Evolutionary conservation across 2,797 vertebrate genomes (phyloP).

Genomic region (Rhynchonycteris naso): DNA sequence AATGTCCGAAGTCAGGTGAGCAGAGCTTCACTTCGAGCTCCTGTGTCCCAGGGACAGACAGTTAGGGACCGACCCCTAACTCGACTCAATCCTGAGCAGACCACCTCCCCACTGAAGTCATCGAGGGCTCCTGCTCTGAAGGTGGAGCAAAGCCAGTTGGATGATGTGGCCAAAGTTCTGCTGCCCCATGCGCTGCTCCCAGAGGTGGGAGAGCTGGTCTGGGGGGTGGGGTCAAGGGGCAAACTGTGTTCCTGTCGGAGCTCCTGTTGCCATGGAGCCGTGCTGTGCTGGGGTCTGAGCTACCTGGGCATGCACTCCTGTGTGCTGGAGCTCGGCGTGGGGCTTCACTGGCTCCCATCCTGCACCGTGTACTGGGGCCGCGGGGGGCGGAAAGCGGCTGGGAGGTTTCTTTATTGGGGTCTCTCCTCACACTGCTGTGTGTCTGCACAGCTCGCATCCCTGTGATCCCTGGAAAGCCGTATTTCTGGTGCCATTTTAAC

Average conservation of each 20-base stretch:
- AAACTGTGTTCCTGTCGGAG: accelerated
- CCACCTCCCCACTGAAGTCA: neutral
- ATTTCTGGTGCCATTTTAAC: neutral
- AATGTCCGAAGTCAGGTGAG: neutral
- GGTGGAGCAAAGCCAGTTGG: no score
- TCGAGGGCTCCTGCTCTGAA: neutral
- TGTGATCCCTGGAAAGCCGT: neutral
- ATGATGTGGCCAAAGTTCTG: neutral
- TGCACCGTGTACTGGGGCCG: neutral
- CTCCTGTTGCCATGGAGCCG: neutral
- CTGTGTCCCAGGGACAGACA: neutral
- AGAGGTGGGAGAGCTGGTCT: neutral
- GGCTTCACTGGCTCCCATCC: no score
- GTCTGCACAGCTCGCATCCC: neutral
- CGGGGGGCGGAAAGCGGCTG: neutral
- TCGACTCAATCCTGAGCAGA: neutral
- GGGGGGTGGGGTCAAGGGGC: neutral
- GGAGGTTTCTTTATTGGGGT: constrained; percentile 27
- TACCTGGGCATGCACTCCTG: neutral
- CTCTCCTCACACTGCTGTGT: constrained; percentile 24
- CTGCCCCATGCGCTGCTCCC: neutral
- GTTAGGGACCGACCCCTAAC: neutral
- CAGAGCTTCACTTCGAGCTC: neutral
- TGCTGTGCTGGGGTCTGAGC: neutral
- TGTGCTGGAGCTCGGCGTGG: neutral